Evolutionary conservation across 2,888 invertebrate species (phyloP).

Genomic region (Clitarchus hookeri): DNA sequence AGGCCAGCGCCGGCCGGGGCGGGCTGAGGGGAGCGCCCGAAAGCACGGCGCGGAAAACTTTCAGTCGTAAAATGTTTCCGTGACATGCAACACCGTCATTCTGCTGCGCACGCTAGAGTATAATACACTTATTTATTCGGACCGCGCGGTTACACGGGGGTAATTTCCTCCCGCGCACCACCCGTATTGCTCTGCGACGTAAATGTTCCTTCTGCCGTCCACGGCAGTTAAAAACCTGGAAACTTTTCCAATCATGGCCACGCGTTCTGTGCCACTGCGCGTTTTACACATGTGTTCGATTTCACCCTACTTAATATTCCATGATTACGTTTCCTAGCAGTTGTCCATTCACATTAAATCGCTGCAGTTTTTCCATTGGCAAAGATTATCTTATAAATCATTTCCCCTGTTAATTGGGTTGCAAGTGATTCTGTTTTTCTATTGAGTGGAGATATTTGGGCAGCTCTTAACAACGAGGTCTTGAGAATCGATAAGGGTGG

Average conservation of each 20-base stretch:
- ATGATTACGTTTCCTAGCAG: too few relatives aligned
- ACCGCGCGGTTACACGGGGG: constrained; percentile 1
- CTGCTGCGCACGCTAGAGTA: neutral
- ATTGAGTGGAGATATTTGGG: too few relatives aligned
- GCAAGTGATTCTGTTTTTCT: too few relatives aligned
- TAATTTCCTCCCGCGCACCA: neutral
- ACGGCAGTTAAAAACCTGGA: neutral
- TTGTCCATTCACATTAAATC: too few relatives aligned
- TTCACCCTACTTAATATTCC: too few relatives aligned
- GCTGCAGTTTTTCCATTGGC: too few relatives aligned
- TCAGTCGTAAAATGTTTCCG: neutral
- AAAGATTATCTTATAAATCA: too few relatives aligned
- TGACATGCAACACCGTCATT: neutral
- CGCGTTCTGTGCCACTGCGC: neutral
- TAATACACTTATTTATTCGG: neutral
- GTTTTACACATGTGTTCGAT: too few relatives aligned
- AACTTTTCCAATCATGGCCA: constrained; percentile 6
- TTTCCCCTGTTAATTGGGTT: too few relatives aligned
- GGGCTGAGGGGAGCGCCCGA: too few relatives aligned
- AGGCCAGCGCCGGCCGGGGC: neutral
- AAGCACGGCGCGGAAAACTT: neutral
- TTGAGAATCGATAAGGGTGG: too few relatives aligned
- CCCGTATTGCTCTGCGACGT: neutral
- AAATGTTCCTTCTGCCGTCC: neutral
- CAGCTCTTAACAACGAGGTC: too few relatives aligned